A percentile compares a stretch with the other conserved stretches of the same genome.
These are phyloP conservation scores for Elmis aenea DNA, from an alignment of 2,888 invertebrate genomes.

Conservation along the genomic window DNA sequence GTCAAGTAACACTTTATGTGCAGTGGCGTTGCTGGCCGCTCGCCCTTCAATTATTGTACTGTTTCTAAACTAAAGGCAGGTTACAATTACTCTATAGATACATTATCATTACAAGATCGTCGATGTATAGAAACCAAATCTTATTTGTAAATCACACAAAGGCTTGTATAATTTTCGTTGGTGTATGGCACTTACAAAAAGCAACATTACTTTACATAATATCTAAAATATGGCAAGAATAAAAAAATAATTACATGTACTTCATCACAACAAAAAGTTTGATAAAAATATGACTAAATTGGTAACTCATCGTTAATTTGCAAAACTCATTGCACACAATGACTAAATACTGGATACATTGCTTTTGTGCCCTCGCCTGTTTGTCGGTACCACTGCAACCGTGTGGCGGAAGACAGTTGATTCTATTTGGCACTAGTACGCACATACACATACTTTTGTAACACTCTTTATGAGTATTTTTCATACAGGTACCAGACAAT, in stretches of 20 bases:
- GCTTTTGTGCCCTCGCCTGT: conserved; percentile 43
- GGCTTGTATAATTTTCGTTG: conserved; percentile 35
- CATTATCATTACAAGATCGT: conserved; percentile 25
- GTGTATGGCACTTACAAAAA: conserved; percentile 40
- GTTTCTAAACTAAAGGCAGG: conserved; percentile 40
- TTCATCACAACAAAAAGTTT: conserved; percentile 33
- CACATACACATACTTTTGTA: conserved; percentile 22
- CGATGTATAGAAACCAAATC: conserved; percentile 39
- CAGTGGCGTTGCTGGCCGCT: conserved; percentile 37
- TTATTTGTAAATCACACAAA: conserved; percentile 26
- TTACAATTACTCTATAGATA: conserved; percentile 27
- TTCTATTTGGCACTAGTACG: conserved; percentile 41
- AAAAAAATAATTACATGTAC: conserved; percentile 22
- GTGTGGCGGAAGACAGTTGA: conserved; percentile 46
- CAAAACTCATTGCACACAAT: conserved; percentile 36
- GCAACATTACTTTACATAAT: conserved; percentile 24
- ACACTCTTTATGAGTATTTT: conserved; percentile 41
- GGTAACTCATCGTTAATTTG: conserved; percentile 30
- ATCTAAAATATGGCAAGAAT: conserved; percentile 21
- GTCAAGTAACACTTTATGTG: conserved; percentile 46
- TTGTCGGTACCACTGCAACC: conserved; percentile 36
- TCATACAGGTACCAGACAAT: conserved; percentile 45
- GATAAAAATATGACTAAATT: conserved; percentile 29
- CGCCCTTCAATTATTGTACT: conserved; percentile 40
- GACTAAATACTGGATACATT: conserved; percentile 37